These are phyloP conservation scores for Mus musculus DNA, from an alignment of 2,113 vertebrate genomes.

Conservation along the genomic window GRCm39 chr12:69075501-69076000, in stretches of 20 bases:
- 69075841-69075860: slow-evolving; percentile 45
- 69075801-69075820: slow-evolving; percentile 49
- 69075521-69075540: not conserved
- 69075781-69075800: slow-evolving; percentile 48
- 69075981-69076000: not conserved
- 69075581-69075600: slow-evolving; percentile 36
- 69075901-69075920: slow-evolving; percentile 60
- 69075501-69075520: not conserved
- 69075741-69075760: slow-evolving; percentile 2
- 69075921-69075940: slow-evolving; percentile 34
- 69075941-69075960: slow-evolving; percentile 54
- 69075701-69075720: not conserved
- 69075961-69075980: slow-evolving; percentile 45
- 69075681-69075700: slow-evolving; percentile 11
- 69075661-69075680: not conserved
- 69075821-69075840: not conserved
- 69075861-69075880: slow-evolving; percentile 32
- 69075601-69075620: slow-evolving; percentile 21
- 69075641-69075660: not conserved
- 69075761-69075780: slow-evolving; percentile 13
- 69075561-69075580: not conserved
- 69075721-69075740: not conserved
- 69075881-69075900: not conserved
- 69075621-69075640: slow-evolving; percentile 50
- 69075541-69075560: not conserved